Evolutionary conservation across 2,888 invertebrate species (phyloP), one percentile per base, ranked within the genome.

Genomic region (Osedax fenrisi): DNA sequence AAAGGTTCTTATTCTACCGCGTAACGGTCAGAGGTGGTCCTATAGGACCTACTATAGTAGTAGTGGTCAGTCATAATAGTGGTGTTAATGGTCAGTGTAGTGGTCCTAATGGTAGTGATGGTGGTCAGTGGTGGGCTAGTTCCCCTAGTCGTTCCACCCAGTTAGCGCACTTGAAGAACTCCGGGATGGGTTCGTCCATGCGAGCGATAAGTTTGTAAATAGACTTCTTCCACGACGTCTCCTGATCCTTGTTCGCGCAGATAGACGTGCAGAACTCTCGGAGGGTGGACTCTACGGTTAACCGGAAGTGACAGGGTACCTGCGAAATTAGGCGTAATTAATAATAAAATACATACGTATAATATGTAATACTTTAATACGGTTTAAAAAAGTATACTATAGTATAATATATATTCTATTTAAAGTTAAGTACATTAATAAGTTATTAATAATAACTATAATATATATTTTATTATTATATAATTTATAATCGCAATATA

Each of bases 161-260:
- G 88, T 96, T 95, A 80, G 96, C 94, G 83, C 94, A 93, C 87
- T 98, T 98, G 89, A 99, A 98, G 88, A 94, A 97, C 86, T 98
- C 98, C 80, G 98, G 98, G 82, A 99, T 93, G 79, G 92, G 91
- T 87, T 97, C 97, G 88, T 99, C 98, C 87, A 98, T 89, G 85
- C 97, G 90, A 82, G 96, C 95, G 86, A 99, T 99, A 83, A 99
- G 91, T 83, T 99, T 99, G 89, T 99, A 99, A 87, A 99, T 99
- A 83, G 95, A 91, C 87, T 99, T 99, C 88, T 99, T 99, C 98
- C 98, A 99, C 83, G 96, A 96, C 86, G 96, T 97, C 85, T 99
- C 98, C 3, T 80, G 72, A 87, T 99, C 98, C 86, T 96, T 94
- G 80, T 93, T 94, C 82, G 91, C 90, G 85, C 92, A 91, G 84